Evolutionary conservation across 1,140 invertebrate species (phyloP).

Genomic region (Meloidogyne exigua): DNA sequence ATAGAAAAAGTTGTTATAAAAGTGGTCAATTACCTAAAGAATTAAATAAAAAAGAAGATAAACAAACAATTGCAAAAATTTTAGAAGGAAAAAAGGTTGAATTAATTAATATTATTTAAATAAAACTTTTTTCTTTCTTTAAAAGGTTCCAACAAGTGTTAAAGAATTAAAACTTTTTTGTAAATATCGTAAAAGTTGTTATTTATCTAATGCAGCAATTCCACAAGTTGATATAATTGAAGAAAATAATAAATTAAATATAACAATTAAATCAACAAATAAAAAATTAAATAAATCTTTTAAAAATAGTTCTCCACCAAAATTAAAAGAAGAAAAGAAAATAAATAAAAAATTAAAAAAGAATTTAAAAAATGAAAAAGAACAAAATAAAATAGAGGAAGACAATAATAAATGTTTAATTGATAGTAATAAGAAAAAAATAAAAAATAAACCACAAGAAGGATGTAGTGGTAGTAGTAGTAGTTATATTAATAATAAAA

Average conservation of each 20-base stretch:
- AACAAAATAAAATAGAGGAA: not conserved
- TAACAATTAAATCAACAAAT: not conserved
- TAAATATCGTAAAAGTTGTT: constrained; percentile 52
- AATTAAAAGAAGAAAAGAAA: not conserved
- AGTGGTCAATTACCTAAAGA: constrained; percentile 27
- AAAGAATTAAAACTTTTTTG: constrained; percentile 40
- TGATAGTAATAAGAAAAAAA: not conserved
- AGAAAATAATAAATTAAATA: not conserved
- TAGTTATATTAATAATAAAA: not conserved
- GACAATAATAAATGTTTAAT: not conserved
- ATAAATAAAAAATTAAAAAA: not conserved
- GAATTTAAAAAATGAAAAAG: not conserved
- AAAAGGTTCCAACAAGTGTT: constrained; percentile 23
- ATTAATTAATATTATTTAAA: not conserved
- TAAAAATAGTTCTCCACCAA: not conserved
- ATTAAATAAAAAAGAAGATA: not conserved
- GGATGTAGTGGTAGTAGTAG: not conserved
- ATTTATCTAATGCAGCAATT: constrained; percentile 41
- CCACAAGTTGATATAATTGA: constrained; percentile 31
- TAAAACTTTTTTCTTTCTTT: not conserved
- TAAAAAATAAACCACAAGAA: constrained; percentile 3
- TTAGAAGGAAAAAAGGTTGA: constrained; percentile 17
- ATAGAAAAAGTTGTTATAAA: constrained; percentile 38
- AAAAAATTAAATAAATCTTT: constrained; percentile 6
- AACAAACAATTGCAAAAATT: not conserved